Evolutionary conservation across 2,888 invertebrate genomes (phyloP).

Genomic region (Drosophila hamatofila): DNA sequence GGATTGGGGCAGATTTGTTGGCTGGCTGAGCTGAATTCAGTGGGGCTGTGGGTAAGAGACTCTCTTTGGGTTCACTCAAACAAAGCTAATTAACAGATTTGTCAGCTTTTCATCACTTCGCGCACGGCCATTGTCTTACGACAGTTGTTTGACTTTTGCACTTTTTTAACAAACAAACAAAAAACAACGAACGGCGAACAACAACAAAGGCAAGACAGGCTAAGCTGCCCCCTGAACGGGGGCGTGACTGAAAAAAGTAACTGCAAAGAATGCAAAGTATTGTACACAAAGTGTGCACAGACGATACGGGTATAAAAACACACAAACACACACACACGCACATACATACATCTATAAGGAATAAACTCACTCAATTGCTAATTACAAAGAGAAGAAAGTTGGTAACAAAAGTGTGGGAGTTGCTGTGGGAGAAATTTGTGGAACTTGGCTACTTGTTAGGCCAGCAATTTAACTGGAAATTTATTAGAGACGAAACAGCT

Average conservation of each 20-base stretch:
- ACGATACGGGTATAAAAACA: conserved; percentile 11
- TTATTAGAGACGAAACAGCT: conserved; percentile 77
- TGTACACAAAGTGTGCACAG: conserved; percentile 36
- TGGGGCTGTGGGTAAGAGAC: neutral
- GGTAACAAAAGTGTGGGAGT: conserved; percentile 2
- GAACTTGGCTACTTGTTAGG: conserved; percentile 45
- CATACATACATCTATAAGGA: neutral
- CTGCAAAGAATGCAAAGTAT: conserved; percentile 62
- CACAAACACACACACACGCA: neutral
- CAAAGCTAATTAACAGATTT: conserved; percentile 82
- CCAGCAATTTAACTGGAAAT: conserved; percentile 77
- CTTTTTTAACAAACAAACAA: conserved; percentile 58
- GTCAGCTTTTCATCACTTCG: conserved; percentile 79
- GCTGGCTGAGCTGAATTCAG: neutral
- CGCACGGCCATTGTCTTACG: conserved; percentile 58
- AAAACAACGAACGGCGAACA: conserved; percentile 15
- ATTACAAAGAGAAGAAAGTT: conserved; percentile 60
- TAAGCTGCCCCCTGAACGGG: conserved; percentile 24
- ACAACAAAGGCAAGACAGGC: conserved; percentile 18
- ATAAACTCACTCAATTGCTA: conserved; percentile 71
- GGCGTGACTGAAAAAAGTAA: conserved; percentile 23
- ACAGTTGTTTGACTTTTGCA: conserved; percentile 80
- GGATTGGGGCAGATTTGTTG: conserved; percentile 11
- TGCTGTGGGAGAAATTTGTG: conserved; percentile 12
- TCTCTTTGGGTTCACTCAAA: conserved; percentile 64